Base-by-base conservation (phyloP, 1,140 invertebrate species). In the Neocloeon triangulifer region DNA sequence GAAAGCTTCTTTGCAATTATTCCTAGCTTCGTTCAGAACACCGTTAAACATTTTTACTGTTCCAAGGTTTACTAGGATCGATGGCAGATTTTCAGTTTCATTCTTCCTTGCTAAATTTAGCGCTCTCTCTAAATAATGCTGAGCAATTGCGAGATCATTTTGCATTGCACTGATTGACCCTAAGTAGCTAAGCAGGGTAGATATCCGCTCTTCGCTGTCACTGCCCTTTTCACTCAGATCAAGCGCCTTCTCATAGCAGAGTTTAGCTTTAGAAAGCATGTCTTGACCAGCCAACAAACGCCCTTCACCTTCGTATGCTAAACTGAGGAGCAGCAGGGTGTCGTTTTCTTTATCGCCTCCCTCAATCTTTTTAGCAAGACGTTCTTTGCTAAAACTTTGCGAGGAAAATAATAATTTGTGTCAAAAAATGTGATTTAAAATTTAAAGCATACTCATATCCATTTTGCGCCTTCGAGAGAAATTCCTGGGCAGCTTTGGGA, bases 181-280 rank as follows among this genome's bases (percentile, higher is more conserved):
- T 34, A 91, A 59, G 50, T 91, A 78, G 62, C 86, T 91, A 5
- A 89, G 49, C 22, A 89, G 57, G 16, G 81, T 53, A 14, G 82
- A 64, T 37, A 65, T 67, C 47, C 86, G 75, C 41, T 74, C 66
- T 42, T 68, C 64, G 6, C 66, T 49, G 36, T 65, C 46, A 5
- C 79, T 52, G 1, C 73, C 43, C 46, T 64, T 52, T 29, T 56
- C 45, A 35, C 73, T 75, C 37, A 71, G 56, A 16, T 73, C 53
- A 41, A 76, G 69, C 21, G 82, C 67, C 49, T 69, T 64, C 28
- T 63, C 55, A 44, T 85, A 66, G 39, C 69, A 57, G 25, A 59
- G 55, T 22, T 69, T 55, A 1, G 79, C 74, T 41, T 78, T 62
- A 16, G 59, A 45, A 39, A 60, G 60, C 39, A 67, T 60, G 17